Base-by-base conservation (phyloP, 2,888 invertebrate species). In the Eupithecia centaureata region DNA sequence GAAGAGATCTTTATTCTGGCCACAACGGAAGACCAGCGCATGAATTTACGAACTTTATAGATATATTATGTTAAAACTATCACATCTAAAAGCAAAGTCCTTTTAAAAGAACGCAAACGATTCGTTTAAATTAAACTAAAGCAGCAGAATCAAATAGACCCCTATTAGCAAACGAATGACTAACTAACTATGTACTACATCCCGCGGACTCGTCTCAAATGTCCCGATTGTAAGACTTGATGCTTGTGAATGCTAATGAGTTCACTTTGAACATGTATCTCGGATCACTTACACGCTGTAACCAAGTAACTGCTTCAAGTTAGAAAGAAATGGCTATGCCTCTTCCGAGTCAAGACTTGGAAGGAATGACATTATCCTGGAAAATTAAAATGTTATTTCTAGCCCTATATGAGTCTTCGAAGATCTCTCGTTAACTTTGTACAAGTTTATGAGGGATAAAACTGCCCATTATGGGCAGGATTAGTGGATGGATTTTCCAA, bases 211-310 rank as follows among this genome's bases (percentile, higher is more conserved):
- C 32, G 57, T 30, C 32, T 57, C 18, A 35, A 63, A 68, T 63
- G 66, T 65, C 35, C 47, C 61, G 67, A 71, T 65, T 63, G 65
- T 60, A 47, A 18, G 59, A 72, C 72, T 73, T 70, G 71, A 71
- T 61, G 63, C 61, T 35, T 63, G 15, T 65, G 70, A 62, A 72
- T 67, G 70, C 64, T 73, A 73, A 73, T 68, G 66, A 72, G 65
- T 62, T 79, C 76, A 64, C 61, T 64, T 38, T 63, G 67, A 67
- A 57, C 58, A 51, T 64, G 63, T 65, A 66, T 71, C 68, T 69
- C 56, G 51, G 67, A 67, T 69, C 65, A 30, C 58, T 32, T 58
- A 64, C 67, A 59, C 38, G 51, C 30, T 32, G 25, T 32, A 59
- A 22, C 28, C 5, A 18, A 27, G 3, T n/a, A n/a, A 35, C 22